Evolutionary conservation across 1,140 invertebrate genomes (phyloP), one percentile per base, ranked within the genome.

Genomic region (Diabrotica undecimpunctata): DNA sequence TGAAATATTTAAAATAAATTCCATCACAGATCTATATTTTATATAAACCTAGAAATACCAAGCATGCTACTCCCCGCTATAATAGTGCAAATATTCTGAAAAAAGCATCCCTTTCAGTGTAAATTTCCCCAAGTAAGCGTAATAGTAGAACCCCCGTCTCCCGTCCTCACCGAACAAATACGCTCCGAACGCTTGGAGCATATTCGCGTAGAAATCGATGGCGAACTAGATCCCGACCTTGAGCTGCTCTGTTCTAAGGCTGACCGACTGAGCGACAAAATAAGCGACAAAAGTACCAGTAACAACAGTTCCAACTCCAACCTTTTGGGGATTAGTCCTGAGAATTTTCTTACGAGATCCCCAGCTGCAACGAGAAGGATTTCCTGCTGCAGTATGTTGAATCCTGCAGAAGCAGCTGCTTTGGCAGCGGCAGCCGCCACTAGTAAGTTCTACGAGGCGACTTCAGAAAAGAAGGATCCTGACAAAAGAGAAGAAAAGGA

Each of bases 351-450:
- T 10, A 86, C 81, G 65, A 83, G 84, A 68, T 91, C 89, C 7
- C 88, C 89, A 7, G 88, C 90, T 57, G 90, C 89, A 12, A 90
- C 89, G 39, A 81, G 90, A 70, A 81, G 90, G 61, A 91, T 92
- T 74, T 91, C 89, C 56, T 90, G 88, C 67, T 89, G 89, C 58
- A 91, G 89, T 77, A 84, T 92, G 54, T 84, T 90, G 67, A 91
- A 89, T 77, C 82, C 85, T 50, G 81, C 82, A 35, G 83, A 86
- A 55, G 81, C 84, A 25, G 82, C 83, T 0, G 79, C 80, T 7
- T 74, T 87, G 6, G 83, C 84, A 51, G 84, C 85, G n/a, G 82
- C 82, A 12, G 83, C 84, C 13, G 80, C 83, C 7, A 83, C 81
- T 50, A 77, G 82, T 38, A 80, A 79, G 25, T 73, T 73, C 37